These are phyloP conservation scores for Pituophis catenifer DNA, from an alignment of 2,113 vertebrate species.

Conservation along the genomic window DNA sequence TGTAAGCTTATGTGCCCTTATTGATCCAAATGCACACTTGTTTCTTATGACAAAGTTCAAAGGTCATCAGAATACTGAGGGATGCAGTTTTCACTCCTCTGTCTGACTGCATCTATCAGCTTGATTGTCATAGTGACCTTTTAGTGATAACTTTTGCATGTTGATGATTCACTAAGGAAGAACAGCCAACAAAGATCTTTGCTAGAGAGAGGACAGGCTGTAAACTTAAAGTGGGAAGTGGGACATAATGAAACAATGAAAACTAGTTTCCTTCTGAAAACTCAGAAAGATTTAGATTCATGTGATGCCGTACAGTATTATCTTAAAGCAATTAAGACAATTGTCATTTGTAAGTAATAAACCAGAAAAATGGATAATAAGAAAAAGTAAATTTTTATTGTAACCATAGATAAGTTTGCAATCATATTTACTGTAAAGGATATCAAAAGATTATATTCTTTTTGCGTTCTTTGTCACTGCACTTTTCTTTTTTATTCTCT, in stretches of 20 bases:
- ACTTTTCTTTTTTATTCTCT: neutral
- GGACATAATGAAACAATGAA: accelerated
- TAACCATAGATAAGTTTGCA: neutral
- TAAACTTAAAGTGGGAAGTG: neutral
- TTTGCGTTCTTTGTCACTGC: neutral
- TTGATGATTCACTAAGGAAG: conserved; percentile 22
- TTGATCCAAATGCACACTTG: neutral
- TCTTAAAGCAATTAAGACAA: neutral
- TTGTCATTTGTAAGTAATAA: neutral
- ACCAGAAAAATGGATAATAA: neutral
- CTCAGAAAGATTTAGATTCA: accelerated
- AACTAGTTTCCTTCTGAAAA: accelerated
- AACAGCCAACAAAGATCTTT: accelerated
- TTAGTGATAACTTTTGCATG: neutral
- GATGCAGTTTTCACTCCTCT: neutral
- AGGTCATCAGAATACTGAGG: neutral
- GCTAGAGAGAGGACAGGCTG: accelerated
- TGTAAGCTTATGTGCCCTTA: neutral
- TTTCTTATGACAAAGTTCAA: neutral
- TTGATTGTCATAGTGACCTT: neutral
- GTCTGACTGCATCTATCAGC: accelerated
- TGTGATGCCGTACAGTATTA: neutral
- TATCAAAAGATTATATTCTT: neutral
- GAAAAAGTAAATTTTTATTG: neutral
- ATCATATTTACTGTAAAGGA: neutral